Percentiles rank a stretch among this genome's conserved stretches.
Conservation (phyloP, 2,888 invertebrate species). For the Hyposoter dolosus region DNA sequence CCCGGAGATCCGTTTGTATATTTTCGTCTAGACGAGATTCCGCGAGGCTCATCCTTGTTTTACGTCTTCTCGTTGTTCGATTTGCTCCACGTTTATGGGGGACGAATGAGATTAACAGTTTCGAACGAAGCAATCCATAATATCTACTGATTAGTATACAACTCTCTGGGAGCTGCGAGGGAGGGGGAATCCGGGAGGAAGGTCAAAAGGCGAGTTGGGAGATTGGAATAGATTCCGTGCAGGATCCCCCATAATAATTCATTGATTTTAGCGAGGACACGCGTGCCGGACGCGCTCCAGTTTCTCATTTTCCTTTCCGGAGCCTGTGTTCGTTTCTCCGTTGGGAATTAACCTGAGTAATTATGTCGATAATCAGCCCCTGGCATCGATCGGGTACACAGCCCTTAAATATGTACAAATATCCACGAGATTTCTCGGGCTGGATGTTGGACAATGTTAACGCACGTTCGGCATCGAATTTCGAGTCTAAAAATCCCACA, state of each 20-base stretch:
- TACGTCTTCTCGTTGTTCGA: neutral
- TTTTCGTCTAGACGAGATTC: slow-evolving; percentile 28
- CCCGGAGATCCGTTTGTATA: neutral
- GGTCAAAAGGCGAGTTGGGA: neutral
- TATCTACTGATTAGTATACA: slow-evolving; percentile 1
- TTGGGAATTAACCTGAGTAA: slow-evolving; percentile 34
- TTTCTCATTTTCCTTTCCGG: slow-evolving; percentile 21
- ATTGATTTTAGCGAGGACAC: slow-evolving; percentile 57
- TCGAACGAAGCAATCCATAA: neutral
- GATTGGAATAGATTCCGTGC: slow-evolving; percentile 19
- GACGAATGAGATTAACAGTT: slow-evolving; percentile 5
- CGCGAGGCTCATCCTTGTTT: neutral
- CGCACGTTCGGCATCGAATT: neutral
- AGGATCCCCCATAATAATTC: slow-evolving; percentile 60
- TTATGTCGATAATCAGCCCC: slow-evolving; percentile 60
- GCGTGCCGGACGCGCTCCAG: slow-evolving; percentile 32
- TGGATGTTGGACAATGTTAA: neutral
- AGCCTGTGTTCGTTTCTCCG: neutral
- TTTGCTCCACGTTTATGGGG: neutral
- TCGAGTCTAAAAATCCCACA: neutral
- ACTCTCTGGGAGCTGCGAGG: neutral
- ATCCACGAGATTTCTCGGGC: neutral
- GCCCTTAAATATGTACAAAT: neutral
- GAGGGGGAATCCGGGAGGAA: neutral
- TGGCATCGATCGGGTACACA: slow-evolving; percentile 5